These are phyloP conservation scores for Chrysolophus pictus DNA, from an alignment of 2,797 vertebrate species.

Conservation along the genomic window DNA sequence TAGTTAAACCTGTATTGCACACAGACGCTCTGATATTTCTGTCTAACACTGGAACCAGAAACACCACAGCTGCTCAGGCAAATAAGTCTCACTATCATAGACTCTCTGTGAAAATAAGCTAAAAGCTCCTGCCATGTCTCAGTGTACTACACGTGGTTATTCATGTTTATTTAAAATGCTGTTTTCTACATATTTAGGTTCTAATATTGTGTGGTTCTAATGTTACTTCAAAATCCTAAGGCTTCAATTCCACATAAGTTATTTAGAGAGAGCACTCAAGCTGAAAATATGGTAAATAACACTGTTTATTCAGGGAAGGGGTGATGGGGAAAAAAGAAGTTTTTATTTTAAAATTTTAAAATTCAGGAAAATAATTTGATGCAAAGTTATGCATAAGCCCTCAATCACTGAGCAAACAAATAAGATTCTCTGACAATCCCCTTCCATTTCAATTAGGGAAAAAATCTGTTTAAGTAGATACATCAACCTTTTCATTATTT, in stretches of 20 bases:
- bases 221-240: neutral
- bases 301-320: neutral
- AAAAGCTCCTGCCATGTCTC: neutral
- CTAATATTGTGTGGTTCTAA: neutral
- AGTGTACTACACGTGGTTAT: neutral
- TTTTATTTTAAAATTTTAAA: neutral
- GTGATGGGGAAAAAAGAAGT: neutral
- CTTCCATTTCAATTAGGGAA: neutral
- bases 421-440: neutral
- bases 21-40: neutral
- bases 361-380: neutral
- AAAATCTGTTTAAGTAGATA: neutral
- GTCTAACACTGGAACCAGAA: neutral
- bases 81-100: neutral
- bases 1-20: neutral
- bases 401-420: neutral
- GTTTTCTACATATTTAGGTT: neutral
- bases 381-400: neutral
- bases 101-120: neutral
- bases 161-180: neutral
- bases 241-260: neutral
- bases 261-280: neutral
- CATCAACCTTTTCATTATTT: neutral
- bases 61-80: neutral
- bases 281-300: neutral